Evolutionary conservation across 2,113 vertebrate species (phyloP), one percentile per base, ranked within the genome.

Genomic region (Limnothrissa miodon): DNA sequence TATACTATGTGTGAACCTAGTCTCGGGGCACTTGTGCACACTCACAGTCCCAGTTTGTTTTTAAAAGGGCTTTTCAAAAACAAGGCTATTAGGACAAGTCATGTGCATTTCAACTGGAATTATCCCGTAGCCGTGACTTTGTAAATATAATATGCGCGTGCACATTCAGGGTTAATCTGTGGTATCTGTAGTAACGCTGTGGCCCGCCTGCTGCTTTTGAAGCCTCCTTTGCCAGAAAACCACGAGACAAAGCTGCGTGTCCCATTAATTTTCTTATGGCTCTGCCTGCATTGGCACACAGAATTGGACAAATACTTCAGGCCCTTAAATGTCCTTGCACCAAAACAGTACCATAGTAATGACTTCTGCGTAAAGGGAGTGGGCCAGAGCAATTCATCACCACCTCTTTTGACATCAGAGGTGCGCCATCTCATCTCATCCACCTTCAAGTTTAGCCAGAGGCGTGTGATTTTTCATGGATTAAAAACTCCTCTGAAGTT

Each of bases 401-500:
- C n/a, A 81, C 79, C 56, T 82, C 83, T 82, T 84, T 15, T 66
- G 83, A 89, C 85, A 62, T 82, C 78, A 3, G 78, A 82, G 53
- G 74, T 78, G 59, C 86, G 87, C 83, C 87, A 86, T 87, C 79
- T 81, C 84, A 86, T 86, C 82, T 88, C 80, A 51, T 81, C 56
- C 78, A 84, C 87, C 85, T 86, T 88, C 48, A 91, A 82, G 81
- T 29, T 83, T 33, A 48, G 86, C 87, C 87, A 88, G 80, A 19
- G 36, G 0, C 78, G 46, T 88, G 88, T 90, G 88, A 87, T 46
- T 82, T 81, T 89, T 91, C 89, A 91, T 90, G 85, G 78, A 78
- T 86, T 87, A 84, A 81, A 88, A 59, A 82, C 85, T 82, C 80
- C 85, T 23, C 45, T 82, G 82, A 88, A 82, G 85, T 87, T 56